Conservation (phyloP, 2,797 vertebrate species). For the Acridotheres tristis region DNA sequence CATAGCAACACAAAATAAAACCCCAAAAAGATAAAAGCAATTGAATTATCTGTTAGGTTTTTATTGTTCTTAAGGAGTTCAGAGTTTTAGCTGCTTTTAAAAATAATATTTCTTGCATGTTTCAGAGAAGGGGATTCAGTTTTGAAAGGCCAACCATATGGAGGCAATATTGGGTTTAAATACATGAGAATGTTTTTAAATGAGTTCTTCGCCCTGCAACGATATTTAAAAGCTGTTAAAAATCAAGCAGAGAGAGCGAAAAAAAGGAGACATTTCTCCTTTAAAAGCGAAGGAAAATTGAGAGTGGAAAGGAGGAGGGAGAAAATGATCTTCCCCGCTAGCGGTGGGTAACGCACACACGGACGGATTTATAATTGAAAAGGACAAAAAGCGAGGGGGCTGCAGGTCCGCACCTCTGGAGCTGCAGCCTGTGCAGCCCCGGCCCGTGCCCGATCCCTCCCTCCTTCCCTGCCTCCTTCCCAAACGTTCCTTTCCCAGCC, state of each 20-base stretch:
- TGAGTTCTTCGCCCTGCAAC: not conserved
- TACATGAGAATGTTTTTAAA: not conserved
- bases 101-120: not conserved
- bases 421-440: rapidly evolving
- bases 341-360: not conserved
- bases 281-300: not conserved
- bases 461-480: not conserved
- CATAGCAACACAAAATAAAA: not conserved
- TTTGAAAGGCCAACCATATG: conserved; percentile 39
- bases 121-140: not conserved
- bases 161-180: conserved; percentile 41
- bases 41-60: not conserved
- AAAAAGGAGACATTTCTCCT: not conserved
- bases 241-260: not conserved
- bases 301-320: not conserved
- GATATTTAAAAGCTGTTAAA: not conserved
- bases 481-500: not conserved
- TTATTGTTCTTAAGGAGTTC: not conserved
- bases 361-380: not conserved
- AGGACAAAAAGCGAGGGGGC: conserved; percentile 5
- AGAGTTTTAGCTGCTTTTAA: not conserved
- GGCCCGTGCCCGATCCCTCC: not conserved
- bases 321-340: not conserved
- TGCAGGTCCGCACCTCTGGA: not conserved
- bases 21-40: not conserved